A percentile compares a stretch with the other conserved stretches of the same genome.
These are phyloP conservation scores for Coelopa frigida DNA, from an alignment of 1,140 invertebrate species.

Conservation along the genomic window DNA sequence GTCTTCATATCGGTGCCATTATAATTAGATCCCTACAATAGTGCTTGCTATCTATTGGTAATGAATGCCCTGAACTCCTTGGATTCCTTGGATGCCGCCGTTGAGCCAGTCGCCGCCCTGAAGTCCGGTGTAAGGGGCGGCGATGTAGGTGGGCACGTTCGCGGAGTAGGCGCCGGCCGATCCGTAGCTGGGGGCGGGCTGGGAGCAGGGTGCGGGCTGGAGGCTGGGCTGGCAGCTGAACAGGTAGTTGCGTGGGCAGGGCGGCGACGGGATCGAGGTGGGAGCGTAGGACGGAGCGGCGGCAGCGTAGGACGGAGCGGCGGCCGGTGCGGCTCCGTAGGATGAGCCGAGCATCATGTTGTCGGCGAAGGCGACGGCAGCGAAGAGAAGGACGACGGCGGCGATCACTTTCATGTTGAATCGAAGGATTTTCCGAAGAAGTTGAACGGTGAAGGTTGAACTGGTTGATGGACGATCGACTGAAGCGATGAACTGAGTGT, in stretches of 20 bases:
- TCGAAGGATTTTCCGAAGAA: no score
- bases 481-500: no score
- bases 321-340: not conserved
- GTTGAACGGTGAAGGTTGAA: not conserved
- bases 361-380: not conserved
- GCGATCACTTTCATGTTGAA: conserved; percentile 1
- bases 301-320: not conserved
- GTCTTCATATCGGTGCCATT: no score
- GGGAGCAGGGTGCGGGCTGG: conserved; percentile 8
- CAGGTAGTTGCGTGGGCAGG: conserved; percentile 13
- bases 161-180: not conserved
- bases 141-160: not conserved
- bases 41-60: no score
- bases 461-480: not conserved
- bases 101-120: no score
- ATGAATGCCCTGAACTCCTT: no score
- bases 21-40: no score
- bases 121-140: no score
- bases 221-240: conserved; percentile 12
- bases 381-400: not conserved
- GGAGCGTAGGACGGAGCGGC: not conserved
- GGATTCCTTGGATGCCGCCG: no score
- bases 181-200: not conserved
- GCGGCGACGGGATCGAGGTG: conserved; percentile 4
- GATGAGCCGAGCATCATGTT: conserved; percentile 1